These are phyloP conservation scores for Paralinhomoeus sp. DNA, from an alignment of 2,888 invertebrate genomes.

Conservation along the genomic window DNA sequence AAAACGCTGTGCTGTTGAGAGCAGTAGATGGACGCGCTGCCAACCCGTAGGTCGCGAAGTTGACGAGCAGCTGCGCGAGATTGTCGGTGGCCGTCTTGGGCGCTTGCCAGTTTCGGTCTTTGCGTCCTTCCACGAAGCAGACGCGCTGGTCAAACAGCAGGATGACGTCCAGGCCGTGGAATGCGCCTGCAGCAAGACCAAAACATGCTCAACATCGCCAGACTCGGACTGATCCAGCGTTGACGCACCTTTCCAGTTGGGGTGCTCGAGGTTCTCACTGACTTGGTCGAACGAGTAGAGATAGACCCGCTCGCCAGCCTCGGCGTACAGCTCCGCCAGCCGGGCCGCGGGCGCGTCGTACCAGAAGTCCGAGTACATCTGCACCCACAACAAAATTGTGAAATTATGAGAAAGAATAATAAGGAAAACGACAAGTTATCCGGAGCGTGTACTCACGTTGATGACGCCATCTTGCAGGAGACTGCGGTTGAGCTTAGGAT, in stretches of 20 bases:
- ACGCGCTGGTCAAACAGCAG: conserved; percentile 24
- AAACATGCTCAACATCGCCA: not conserved
- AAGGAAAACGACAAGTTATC: too few species aligned
- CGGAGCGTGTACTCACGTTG: too few species aligned
- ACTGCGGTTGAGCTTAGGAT: conserved; percentile 8
- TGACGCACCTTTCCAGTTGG: not conserved
- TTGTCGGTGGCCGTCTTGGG: conserved; percentile 24
- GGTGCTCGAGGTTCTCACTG: conserved; percentile 14
- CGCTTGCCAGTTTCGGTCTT: conserved; percentile 23
- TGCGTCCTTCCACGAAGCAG: conserved; percentile 16
- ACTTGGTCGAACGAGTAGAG: conserved; percentile 25
- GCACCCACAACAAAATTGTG: too few species aligned
- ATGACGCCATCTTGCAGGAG: conserved; percentile 1
- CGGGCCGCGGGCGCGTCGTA: conserved; percentile 23
- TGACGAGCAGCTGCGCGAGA: conserved; percentile 21
- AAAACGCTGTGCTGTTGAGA: not conserved
- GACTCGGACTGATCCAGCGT: not conserved
- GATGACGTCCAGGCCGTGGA: conserved; percentile 23
- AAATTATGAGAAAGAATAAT: too few species aligned
- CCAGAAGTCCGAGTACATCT: conserved; percentile 27
- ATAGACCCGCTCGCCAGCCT: conserved; percentile 17
- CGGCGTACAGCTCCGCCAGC: conserved; percentile 17
- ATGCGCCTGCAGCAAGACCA: conserved; percentile 10
- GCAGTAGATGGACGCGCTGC: not conserved
- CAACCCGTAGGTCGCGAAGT: conserved; percentile 20